Evolutionary conservation across 2,888 invertebrate species (phyloP).

Genomic region (Acholoe squamosa): DNA sequence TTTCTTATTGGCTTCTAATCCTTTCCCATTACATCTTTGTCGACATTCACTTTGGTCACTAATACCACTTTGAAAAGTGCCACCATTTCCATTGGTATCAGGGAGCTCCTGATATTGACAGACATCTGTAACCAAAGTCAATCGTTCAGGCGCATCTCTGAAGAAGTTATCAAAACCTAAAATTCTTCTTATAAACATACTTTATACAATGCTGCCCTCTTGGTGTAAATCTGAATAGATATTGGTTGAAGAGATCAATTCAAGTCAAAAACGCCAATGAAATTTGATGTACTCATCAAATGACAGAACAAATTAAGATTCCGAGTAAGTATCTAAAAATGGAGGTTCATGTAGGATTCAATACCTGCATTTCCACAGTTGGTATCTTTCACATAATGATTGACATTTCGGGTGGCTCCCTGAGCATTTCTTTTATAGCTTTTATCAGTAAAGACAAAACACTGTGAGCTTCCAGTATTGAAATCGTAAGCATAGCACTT

Average conservation of each 20-base stretch:
- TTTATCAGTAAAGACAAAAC: not conserved
- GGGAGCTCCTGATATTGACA: not conserved
- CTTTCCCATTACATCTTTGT: constrained; percentile 35
- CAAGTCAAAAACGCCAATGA: too few relatives aligned
- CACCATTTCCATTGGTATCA: constrained; percentile 21
- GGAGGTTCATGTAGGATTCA: too few relatives aligned
- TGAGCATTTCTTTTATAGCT: not conserved
- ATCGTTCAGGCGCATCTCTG: too few relatives aligned
- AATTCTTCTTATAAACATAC: too few relatives aligned
- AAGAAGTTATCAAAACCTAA: too few relatives aligned
- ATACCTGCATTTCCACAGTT: not conserved
- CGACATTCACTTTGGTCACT: not conserved
- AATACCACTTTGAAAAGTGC: not conserved
- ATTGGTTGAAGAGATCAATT: too few relatives aligned
- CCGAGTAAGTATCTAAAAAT: too few relatives aligned
- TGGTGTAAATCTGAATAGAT: too few relatives aligned
- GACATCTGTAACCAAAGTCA: not conserved
- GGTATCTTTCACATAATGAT: not conserved
- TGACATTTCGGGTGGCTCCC: not conserved
- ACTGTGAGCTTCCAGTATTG: not conserved
- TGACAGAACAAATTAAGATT: too few relatives aligned
- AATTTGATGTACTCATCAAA: too few relatives aligned
- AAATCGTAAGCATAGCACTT: constrained; percentile 29
- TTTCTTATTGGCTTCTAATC: not conserved
- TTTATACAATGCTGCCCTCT: too few relatives aligned